These are phyloP conservation scores for Blera fallax DNA, from an alignment of 2,888 invertebrate species.

Conservation along the genomic window DNA sequence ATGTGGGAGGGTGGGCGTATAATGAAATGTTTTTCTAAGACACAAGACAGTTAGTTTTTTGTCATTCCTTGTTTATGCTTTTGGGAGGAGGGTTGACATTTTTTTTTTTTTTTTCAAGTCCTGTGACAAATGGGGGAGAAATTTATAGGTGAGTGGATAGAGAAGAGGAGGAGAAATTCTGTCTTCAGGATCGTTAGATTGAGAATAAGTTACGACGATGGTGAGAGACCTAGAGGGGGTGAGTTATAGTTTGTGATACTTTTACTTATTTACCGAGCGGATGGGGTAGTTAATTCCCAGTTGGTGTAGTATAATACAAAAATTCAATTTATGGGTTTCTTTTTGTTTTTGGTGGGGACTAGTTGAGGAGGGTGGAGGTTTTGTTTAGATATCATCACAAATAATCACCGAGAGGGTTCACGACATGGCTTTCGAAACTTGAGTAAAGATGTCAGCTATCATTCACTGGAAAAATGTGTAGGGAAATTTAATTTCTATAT, in stretches of 20 bases:
- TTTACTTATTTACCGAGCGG: neutral
- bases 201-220: slow-evolving; percentile 22
- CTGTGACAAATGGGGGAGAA: slow-evolving; percentile 35
- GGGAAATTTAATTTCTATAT: too few species aligned
- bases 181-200: slow-evolving; percentile 40
- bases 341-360: neutral
- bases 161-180: neutral
- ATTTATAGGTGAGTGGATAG: slow-evolving; percentile 32
- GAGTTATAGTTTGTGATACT: slow-evolving; percentile 8
- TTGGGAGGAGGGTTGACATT: slow-evolving; percentile 44
- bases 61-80: slow-evolving; percentile 62
- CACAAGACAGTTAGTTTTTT: slow-evolving; percentile 60
- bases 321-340: slow-evolving; percentile 46
- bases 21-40: slow-evolving; percentile 65
- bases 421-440: neutral
- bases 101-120: slow-evolving; percentile 17
- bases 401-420: neutral
- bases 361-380: neutral
- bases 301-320: neutral
- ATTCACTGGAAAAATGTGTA: neutral
- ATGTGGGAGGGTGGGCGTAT: slow-evolving; percentile 12
- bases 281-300: slow-evolving; percentile 28
- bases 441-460: neutral
- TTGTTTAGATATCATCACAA: neutral
- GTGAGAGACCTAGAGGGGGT: slow-evolving; percentile 6